Conservation (phyloP, 2,113 vertebrate genomes). For the Periophthalmodon schlosseri region DNA sequence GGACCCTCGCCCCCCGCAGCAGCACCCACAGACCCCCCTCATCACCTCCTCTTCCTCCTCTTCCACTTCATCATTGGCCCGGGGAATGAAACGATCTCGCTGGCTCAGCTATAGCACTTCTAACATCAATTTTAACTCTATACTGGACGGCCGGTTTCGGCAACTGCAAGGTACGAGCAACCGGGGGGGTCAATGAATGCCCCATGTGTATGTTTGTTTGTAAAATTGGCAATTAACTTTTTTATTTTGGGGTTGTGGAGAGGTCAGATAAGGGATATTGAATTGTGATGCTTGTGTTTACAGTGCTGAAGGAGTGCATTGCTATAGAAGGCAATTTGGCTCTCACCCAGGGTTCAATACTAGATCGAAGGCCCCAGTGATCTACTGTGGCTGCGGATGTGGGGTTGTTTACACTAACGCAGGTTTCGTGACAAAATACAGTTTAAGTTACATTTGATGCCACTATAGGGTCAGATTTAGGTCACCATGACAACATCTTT, state of each 20-base stretch:
- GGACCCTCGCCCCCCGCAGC: slow-evolving; percentile 25
- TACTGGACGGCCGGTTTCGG: slow-evolving; percentile 81
- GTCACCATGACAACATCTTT: background rate
- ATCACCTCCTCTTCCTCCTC: slow-evolving; percentile 36
- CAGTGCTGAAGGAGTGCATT: slow-evolving; percentile 11
- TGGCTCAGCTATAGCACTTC: slow-evolving; percentile 81
- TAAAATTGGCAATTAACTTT: slow-evolving; percentile 5
- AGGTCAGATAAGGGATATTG: slow-evolving; percentile 16
- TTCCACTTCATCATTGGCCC: slow-evolving; percentile 65
- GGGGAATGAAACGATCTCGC: slow-evolving; percentile 71
- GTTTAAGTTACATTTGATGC: slow-evolving; percentile 1
- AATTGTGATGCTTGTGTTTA: slow-evolving; percentile 23
- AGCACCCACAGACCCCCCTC: slow-evolving; percentile 43
- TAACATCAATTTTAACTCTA: slow-evolving; percentile 79
- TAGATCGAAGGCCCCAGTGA: background rate
- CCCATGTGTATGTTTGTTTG: slow-evolving; percentile 19
- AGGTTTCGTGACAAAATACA: background rate
- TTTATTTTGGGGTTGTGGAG: slow-evolving; percentile 10
- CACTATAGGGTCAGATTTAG: background rate
- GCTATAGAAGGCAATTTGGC: background rate
- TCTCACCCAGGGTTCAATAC: background rate
- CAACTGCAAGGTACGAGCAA: slow-evolving; percentile 80
- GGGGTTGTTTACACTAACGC: background rate
- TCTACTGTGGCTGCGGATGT: slow-evolving; percentile 5
- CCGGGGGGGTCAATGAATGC: background rate